These are phyloP conservation scores for Charanyca ferruginea DNA, from an alignment of 2,888 invertebrate species.

Conservation along the genomic window DNA sequence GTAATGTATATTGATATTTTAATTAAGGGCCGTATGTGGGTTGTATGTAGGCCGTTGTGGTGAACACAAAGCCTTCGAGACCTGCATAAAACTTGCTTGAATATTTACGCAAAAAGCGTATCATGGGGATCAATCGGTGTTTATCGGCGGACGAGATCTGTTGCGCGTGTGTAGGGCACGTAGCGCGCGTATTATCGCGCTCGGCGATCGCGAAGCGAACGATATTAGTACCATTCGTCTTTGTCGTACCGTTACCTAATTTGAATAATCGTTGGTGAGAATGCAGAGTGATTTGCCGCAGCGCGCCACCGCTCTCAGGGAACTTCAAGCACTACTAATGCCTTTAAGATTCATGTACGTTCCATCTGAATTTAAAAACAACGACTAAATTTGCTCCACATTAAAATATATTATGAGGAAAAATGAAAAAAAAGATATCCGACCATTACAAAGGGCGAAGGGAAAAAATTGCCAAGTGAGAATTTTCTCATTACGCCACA, in stretches of 20 bases:
- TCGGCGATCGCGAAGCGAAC: slow-evolving; percentile 83
- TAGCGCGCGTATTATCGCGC: slow-evolving; percentile 83
- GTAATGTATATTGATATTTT: slow-evolving; percentile 51
- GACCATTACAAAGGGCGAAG: slow-evolving; percentile 74
- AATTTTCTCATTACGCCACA: slow-evolving; percentile 89
- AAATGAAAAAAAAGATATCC: slow-evolving; percentile 71
- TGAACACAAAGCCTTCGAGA: slow-evolving; percentile 74
- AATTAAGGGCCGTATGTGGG: slow-evolving; percentile 44
- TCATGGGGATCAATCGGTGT: slow-evolving; percentile 87
- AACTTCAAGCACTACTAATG: slow-evolving; percentile 61
- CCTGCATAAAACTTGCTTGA: slow-evolving; percentile 82
- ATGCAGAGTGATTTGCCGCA: slow-evolving; percentile 87
- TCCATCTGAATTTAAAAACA: slow-evolving; percentile 57
- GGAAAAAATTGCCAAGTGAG: slow-evolving; percentile 84
- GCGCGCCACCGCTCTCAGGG: slow-evolving; percentile 70
- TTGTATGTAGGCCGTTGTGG: slow-evolving; percentile 61
- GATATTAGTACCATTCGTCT: slow-evolving; percentile 91
- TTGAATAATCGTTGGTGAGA: slow-evolving; percentile 91
- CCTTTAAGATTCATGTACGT: slow-evolving; percentile 61
- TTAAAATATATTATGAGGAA: slow-evolving; percentile 62
- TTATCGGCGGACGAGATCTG: slow-evolving; percentile 87
- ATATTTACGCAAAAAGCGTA: slow-evolving; percentile 90
- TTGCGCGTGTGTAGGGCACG: slow-evolving; percentile 88
- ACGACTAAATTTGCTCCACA: slow-evolving; percentile 46
- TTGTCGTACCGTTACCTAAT: slow-evolving; percentile 90